Base-by-base conservation (phyloP, 2,888 invertebrate species). In the Sphecodes monilicornis region DNA sequence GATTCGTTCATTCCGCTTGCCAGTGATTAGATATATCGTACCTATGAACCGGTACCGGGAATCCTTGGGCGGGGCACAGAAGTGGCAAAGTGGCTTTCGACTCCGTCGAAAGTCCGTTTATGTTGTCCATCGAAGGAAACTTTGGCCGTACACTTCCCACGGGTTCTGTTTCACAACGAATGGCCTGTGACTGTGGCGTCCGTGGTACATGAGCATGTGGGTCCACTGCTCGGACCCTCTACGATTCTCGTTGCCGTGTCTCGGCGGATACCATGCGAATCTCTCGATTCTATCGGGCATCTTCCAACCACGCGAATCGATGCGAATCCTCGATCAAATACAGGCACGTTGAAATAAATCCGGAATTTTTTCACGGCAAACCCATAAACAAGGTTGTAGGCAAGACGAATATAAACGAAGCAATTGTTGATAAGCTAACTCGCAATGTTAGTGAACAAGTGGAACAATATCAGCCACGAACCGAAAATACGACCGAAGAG, bases 1-100 rank as follows among this genome's bases (percentile, higher is more conserved):
- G 36, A 46, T 46, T 26, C 66, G 71, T 72, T 46, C 43, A 22
- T 78, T 57, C 57, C 57, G 5, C 60, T 60, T 29, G 60, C 60
- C 60, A 29, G 60, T 60, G 60, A 60, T 82, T 78, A 82, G 88
- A 82, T 80, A 75, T 82, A 68, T 90, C 92, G 95, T 95, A 96
- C 96, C 96, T 96, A 95, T 95, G 95, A 78, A 94, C 92, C 66
- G 96, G 96, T 76, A 96, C 95, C 36, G 96, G 96, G 94, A 95
- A 97, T 43, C 97, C 97, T 95, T 97, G 97, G 83, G 97, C 97
- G 78, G 97, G 97, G 93, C 97, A 97, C 90, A 96, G 95, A 90
- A 98, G 96, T 82, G 97, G 96, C 86, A 96, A 92, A 87, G 94
- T 95, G 76, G 92, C 91, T 66, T 91, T 92, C 69, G 92, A 91